Evolutionary conservation across 2,888 invertebrate species (phyloP), one percentile per base, ranked within the genome.

Genomic region (Tiphia femorata): DNA sequence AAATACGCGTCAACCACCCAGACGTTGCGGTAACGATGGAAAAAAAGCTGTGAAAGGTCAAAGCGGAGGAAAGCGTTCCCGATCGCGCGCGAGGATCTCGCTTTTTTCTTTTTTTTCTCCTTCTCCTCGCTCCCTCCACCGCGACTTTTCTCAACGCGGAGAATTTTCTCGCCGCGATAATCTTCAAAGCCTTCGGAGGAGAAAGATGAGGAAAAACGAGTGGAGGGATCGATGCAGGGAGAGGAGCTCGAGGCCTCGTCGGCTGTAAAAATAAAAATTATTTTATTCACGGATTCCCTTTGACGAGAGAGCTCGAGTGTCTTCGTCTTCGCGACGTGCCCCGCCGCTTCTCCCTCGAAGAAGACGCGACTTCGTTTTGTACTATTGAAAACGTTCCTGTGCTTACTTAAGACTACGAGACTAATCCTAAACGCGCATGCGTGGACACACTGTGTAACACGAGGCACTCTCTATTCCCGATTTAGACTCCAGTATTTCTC

Each of bases 361-460:
- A 58, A 55, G 29, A 58, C 57, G 38, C 60, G 62, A 46, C 53
- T 53, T 50, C 55, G 50, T 65, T 62, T 59, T 59, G 56, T 62
- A 52, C 42, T 38, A 44, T 47, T 44, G 38, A 52, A 54, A 55
- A 47, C 40, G 49, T 27, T n/a, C 35, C 10, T 16, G 35, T 68
- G 69, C 66, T 69, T 68, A 56, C 63, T 68, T 68, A 68, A 66
- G 69, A 63, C 59, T 59, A 49, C 53, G 25, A 35, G 46, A 64
- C 68, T 78, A 80, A 81, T 80, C 80, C 76, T 61, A 56, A 53
- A 54, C 54, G 53, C 64, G 61, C 48, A 77, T 79, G 79, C 78
- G 58, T 56, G 63, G 71, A 71, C 78, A 76, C 75, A 78, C 50
- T 60, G 67, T 62, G 63, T 64, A 58, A 61, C 60, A 59, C 60